A percentile compares a stretch with the other conserved stretches of the same genome.
These are phyloP conservation scores for Belonocnema kinseyi DNA, from an alignment of 1,140 invertebrate genomes.

Conservation along the genomic window DNA sequence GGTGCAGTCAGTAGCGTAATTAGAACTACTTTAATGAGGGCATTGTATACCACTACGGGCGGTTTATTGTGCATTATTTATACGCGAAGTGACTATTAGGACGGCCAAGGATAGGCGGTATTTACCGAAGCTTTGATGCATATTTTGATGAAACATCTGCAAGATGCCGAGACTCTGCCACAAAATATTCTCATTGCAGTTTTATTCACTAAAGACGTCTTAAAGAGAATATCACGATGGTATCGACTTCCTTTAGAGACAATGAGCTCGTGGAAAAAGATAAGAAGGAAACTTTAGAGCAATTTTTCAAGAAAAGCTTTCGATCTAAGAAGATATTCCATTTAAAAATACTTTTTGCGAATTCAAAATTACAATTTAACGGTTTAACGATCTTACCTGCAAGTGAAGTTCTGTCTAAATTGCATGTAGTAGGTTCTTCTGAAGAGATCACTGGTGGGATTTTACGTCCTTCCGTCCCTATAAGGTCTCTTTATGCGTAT, in stretches of 20 bases:
- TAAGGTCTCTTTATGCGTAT: too few species aligned
- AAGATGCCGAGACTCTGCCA: conserved; percentile 5
- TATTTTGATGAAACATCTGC: conserved; percentile 5
- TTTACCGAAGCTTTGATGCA: conserved; percentile 35
- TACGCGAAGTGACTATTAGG: conserved; percentile 13
- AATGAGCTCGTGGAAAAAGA: neutral
- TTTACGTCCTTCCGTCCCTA: too few species aligned
- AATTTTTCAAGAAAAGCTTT: neutral
- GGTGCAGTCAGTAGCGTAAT: neutral
- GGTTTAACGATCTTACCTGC: too few species aligned
- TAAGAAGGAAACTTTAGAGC: neutral
- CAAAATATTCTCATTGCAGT: neutral
- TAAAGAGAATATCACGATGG: neutral
- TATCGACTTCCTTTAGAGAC: neutral
- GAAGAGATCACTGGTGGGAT: too few species aligned
- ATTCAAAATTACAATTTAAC: too few species aligned
- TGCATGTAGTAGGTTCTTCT: too few species aligned
- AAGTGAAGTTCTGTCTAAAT: too few species aligned
- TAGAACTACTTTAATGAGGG: conserved; percentile 38
- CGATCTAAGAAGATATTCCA: too few species aligned
- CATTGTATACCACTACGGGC: conserved; percentile 27
- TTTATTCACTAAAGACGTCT: neutral
- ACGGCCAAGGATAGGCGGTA: conserved; percentile 32
- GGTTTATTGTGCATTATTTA: conserved; percentile 38
- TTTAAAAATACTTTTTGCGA: too few species aligned